phyloP scores from a whole-genome alignment of 2,797 vertebrate genomes.

The Coccyzus lansbergi region DNA sequence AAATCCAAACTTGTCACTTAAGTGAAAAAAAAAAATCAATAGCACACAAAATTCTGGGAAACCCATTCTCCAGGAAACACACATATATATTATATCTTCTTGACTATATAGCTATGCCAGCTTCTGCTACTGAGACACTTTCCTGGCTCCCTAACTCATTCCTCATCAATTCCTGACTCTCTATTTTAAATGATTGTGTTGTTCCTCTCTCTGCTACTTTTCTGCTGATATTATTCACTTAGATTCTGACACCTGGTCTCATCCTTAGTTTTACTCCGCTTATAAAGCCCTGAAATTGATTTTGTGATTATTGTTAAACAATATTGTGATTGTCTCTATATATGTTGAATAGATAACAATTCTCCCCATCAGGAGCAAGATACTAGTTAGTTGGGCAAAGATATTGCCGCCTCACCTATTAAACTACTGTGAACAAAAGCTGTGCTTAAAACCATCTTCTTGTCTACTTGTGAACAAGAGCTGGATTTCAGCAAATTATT shows the following conservation, averaged over 20 bases:
- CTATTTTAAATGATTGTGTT: background rate
- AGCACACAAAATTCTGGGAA: slow-evolving; percentile 66
- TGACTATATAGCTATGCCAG: slow-evolving; percentile 19
- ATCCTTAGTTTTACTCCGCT: background rate
- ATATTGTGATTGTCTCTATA: background rate
- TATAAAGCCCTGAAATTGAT: background rate
- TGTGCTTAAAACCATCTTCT: background rate
- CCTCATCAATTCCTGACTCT: slow-evolving; percentile 26
- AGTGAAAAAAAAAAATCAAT: slow-evolving; percentile 18
- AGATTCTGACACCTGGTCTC: background rate
- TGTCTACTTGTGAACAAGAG: background rate
- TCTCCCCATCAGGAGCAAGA: background rate
- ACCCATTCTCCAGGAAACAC: slow-evolving; percentile 54
- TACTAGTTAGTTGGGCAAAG: background rate
- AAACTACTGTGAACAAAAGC: background rate
- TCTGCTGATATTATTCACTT: background rate
- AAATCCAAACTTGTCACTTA: slow-evolving; percentile 39
- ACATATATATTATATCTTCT: slow-evolving; percentile 50
- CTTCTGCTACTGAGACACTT: slow-evolving; percentile 38
- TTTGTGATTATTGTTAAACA: background rate
- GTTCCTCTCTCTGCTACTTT: background rate
- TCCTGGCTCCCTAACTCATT: slow-evolving; percentile 44
- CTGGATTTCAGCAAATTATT: background rate
- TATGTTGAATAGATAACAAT: background rate
- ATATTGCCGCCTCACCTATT: background rate